Conservation (phyloP, 2,113 vertebrate genomes). For the Rostratula benghalensis region DNA sequence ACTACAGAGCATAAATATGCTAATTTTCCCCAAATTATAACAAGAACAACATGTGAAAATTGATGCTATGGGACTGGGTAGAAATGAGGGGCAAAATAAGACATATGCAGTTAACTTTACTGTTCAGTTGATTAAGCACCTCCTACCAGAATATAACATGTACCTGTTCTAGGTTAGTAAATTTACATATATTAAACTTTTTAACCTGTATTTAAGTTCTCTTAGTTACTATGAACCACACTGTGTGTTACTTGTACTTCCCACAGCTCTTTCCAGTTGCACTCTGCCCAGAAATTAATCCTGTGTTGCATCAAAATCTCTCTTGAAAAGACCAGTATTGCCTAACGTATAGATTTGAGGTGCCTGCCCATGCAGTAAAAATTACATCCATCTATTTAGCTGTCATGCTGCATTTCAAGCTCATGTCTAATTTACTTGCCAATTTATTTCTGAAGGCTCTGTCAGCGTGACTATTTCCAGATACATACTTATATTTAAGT, state of each 20-base stretch:
- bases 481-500: background rate
- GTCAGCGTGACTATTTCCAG: background rate
- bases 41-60: background rate
- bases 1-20: background rate
- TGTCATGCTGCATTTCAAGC: background rate
- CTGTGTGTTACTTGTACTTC: background rate
- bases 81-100: background rate
- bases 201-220: background rate
- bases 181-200: background rate
- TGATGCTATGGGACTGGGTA: background rate
- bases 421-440: background rate
- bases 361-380: background rate
- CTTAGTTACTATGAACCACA: background rate
- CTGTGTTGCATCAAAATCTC: background rate
- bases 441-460: background rate
- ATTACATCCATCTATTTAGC: background rate
- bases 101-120: background rate
- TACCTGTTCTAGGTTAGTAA: background rate
- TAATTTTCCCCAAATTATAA: background rate
- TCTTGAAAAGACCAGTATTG: background rate
- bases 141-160: background rate
- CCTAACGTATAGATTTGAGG: background rate
- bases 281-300: background rate
- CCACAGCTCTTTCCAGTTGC: background rate
- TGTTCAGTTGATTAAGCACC: background rate